A percentile compares a stretch with the other conserved stretches of the same genome.
Conservation (phyloP, 2,888 invertebrate species). For the Papilio elwesi region DNA sequence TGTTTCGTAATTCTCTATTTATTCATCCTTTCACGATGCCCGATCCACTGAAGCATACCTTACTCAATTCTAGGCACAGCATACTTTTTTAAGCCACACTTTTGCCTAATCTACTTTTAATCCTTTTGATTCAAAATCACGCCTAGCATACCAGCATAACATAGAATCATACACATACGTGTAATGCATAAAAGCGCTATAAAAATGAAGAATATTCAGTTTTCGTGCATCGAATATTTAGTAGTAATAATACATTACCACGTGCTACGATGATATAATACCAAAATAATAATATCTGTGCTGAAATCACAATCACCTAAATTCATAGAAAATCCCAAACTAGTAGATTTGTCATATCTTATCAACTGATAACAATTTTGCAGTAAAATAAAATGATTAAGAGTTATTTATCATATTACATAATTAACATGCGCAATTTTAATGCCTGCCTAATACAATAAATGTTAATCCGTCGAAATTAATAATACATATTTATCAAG, state of each 20-base stretch:
- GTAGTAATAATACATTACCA: neutral
- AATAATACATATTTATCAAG: conserved; percentile 5
- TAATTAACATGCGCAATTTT: conserved; percentile 6
- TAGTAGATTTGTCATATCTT: conserved; percentile 25
- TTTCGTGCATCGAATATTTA: neutral
- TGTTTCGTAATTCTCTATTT: too few relatives aligned
- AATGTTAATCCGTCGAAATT: conserved; percentile 1
- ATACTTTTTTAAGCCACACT: too few relatives aligned
- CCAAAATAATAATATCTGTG: neutral
- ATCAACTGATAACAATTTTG: conserved; percentile 34
- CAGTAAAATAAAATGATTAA: conserved; percentile 24
- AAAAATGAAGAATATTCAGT: neutral
- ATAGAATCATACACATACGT: too few relatives aligned
- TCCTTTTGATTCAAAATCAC: too few relatives aligned
- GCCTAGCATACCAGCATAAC: too few relatives aligned
- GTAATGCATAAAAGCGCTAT: too few relatives aligned
- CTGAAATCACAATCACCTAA: conserved; percentile 5
- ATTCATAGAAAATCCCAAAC: neutral
- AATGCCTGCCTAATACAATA: neutral
- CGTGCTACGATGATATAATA: conserved; percentile 1
- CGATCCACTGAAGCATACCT: too few relatives aligned
- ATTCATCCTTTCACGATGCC: too few relatives aligned
- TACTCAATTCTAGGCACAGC: too few relatives aligned
- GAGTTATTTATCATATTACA: neutral
- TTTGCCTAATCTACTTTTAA: too few relatives aligned